phyloP scores from a whole-genome alignment of 2,797 vertebrate species.

The Basileuterus tristriatus region DNA sequence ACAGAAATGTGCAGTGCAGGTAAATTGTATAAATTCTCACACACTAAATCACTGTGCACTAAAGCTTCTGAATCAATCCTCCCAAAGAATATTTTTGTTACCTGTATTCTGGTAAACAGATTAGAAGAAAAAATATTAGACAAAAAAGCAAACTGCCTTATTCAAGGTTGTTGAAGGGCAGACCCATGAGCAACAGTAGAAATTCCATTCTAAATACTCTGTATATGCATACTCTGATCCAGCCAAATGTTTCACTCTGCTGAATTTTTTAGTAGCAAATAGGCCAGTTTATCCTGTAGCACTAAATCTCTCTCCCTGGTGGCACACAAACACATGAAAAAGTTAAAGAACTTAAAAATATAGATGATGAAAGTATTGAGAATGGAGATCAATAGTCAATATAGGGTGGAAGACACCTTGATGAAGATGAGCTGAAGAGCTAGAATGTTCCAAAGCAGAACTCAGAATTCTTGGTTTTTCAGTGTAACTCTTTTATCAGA shows the following conservation, averaged over 20 bases:
- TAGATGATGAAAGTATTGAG: neutral
- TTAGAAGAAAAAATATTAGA: neutral
- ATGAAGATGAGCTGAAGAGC: neutral
- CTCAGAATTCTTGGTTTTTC: neutral
- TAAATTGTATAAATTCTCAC: neutral
- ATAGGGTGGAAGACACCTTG: neutral
- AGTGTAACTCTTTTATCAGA: neutral
- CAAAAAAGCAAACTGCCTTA: neutral
- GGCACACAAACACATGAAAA: neutral
- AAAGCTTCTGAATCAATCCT: neutral
- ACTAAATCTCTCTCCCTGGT: neutral
- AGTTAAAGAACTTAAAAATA: neutral
- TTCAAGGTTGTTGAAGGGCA: neutral
- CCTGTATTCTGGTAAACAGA: neutral
- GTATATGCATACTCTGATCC: neutral
- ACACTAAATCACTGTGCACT: neutral
- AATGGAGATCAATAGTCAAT: neutral
- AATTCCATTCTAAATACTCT: neutral
- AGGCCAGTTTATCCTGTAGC: neutral
- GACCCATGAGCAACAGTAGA: rapidly evolving
- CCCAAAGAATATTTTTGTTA: neutral
- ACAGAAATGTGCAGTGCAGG: neutral
- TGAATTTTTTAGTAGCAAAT: neutral
- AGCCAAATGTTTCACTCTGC: neutral
- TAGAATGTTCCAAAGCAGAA: neutral